phyloP scores from a whole-genome alignment of 64 coral and sea anemone genomes.

The Cladopsammia gracilis region DNA sequence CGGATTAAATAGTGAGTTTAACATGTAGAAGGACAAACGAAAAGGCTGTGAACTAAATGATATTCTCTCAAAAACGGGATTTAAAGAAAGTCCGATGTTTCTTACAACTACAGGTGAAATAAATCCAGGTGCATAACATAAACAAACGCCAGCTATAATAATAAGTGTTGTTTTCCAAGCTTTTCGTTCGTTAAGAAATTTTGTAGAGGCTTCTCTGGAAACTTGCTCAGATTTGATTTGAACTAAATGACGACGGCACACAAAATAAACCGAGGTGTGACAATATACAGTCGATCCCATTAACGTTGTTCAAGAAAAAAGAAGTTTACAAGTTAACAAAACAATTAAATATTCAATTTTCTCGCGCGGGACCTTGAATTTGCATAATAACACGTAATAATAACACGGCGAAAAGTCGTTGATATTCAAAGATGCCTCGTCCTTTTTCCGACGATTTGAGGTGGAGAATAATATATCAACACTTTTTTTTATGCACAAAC shows the following conservation, averaged over 20 bases:
- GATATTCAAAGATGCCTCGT: no score
- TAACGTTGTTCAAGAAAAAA: no score
- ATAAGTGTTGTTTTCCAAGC: constrained; percentile 7
- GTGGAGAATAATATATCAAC: no score
- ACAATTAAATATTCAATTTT: no score
- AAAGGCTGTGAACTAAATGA: background rate
- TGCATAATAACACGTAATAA: no score
- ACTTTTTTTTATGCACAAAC: no score
- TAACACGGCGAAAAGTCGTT: no score
- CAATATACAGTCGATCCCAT: background rate
- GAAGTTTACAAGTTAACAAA: no score
- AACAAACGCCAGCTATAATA: background rate
- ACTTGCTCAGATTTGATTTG: background rate
- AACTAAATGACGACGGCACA: background rate
- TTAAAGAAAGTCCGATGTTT: background rate
- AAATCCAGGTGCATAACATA: background rate
- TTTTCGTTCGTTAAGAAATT: background rate
- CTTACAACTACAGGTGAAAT: background rate
- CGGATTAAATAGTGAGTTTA: background rate
- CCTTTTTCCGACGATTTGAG: no score
- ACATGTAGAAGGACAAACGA: background rate
- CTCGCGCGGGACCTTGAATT: no score
- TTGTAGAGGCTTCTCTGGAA: background rate
- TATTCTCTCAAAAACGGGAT: background rate
- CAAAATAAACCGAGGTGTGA: constrained; percentile 4